These are phyloP conservation scores for Cartodere bifasciata DNA, from an alignment of 2,888 invertebrate species.

Conservation along the genomic window DNA sequence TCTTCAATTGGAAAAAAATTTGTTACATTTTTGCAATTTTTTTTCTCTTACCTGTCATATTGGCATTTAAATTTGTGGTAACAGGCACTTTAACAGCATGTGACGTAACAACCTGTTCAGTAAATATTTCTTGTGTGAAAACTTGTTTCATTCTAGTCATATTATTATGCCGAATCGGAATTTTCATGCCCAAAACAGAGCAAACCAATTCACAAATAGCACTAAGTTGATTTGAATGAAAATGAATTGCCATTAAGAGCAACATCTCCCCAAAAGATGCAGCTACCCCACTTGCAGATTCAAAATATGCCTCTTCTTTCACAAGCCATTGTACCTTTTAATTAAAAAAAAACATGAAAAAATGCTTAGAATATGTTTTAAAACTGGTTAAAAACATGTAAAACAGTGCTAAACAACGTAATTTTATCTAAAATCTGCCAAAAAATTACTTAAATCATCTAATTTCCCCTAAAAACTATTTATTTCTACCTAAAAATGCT, in stretches of 20 bases:
- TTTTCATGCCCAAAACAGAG: constrained; percentile 89
- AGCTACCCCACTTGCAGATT: constrained; percentile 70
- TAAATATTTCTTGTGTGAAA: constrained; percentile 93
- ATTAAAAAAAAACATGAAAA: constrained; percentile 7
- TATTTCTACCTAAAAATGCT: too few species aligned
- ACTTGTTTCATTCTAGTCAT: constrained; percentile 82
- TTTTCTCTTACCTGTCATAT: constrained; percentile 54
- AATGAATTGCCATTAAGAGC: constrained; percentile 90
- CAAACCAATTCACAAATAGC: constrained; percentile 91
- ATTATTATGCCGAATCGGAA: constrained; percentile 75
- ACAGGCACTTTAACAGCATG: constrained; percentile 95
- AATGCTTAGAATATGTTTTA: too few species aligned
- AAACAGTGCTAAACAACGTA: too few species aligned
- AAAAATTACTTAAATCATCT: too few species aligned
- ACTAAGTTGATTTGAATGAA: constrained; percentile 86
- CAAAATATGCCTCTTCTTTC: constrained; percentile 79
- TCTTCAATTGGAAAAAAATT: too few species aligned
- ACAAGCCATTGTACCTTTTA: constrained; percentile 72
- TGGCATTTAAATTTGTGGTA: constrained; percentile 75
- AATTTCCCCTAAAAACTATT: too few species aligned
- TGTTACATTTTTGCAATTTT: neutral
- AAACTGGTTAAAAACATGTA: too few species aligned
- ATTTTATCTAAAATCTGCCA: too few species aligned
- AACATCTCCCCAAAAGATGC: constrained; percentile 94
- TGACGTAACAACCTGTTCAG: constrained; percentile 90